A percentile compares a stretch with the other conserved stretches of the same genome.
Conservation (phyloP, 2,888 invertebrate species). For the Latrodectus hesperus region DNA sequence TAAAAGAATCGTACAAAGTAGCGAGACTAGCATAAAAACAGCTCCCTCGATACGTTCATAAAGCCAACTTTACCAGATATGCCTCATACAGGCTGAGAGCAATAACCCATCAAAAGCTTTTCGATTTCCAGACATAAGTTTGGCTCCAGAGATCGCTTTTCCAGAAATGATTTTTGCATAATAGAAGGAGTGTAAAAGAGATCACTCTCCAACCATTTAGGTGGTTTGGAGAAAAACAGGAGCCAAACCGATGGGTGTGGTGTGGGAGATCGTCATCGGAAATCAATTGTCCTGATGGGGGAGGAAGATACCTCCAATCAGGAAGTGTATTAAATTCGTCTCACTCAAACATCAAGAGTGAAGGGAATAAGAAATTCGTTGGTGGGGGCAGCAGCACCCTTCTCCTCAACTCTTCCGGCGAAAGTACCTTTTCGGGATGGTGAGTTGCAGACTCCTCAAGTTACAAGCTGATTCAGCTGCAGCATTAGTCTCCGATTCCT, state of each 20-base stretch:
- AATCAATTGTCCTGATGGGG: constrained; percentile 60
- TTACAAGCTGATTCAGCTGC: constrained; percentile 64
- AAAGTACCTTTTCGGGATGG: too few species aligned
- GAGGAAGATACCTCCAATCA: constrained; percentile 50
- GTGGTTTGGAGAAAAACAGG: constrained; percentile 5
- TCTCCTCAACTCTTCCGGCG: constrained; percentile 35
- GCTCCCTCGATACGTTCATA: too few species aligned
- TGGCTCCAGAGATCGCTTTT: too few species aligned
- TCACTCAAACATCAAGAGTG: constrained; percentile 52
- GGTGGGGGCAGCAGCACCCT: constrained; percentile 1
- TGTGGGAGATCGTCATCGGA: constrained; percentile 35
- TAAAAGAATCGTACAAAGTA: too few species aligned
- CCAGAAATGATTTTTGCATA: constrained; percentile 3
- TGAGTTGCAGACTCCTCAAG: constrained; percentile 60
- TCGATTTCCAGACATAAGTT: too few species aligned
- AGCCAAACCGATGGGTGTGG: neutral
- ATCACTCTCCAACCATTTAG: constrained; percentile 2
- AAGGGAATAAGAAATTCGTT: constrained; percentile 47
- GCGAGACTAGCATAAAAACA: too few species aligned
- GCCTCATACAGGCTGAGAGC: too few species aligned
- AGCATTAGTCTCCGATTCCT: constrained; percentile 58
- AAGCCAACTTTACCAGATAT: too few species aligned
- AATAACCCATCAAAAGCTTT: too few species aligned
- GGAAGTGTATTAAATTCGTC: constrained; percentile 64
- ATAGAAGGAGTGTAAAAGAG: constrained; percentile 1